Conservation (phyloP, 2,113 vertebrate species). For the Nibea coibor region DNA sequence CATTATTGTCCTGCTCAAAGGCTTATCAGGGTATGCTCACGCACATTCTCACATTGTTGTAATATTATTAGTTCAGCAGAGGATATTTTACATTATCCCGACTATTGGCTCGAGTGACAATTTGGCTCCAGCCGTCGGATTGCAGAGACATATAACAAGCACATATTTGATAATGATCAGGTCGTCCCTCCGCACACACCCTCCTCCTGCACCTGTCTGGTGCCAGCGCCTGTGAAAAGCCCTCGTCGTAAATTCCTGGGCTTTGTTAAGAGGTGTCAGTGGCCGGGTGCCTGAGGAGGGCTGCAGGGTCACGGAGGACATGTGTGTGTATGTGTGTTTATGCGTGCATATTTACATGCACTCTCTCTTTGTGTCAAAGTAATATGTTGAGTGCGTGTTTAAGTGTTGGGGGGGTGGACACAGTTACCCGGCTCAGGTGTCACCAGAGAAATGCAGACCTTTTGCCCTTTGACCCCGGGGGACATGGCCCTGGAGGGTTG, state of each 20-base stretch:
- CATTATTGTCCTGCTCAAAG: slow-evolving; percentile 46
- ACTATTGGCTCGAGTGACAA: neutral
- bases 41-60: slow-evolving; percentile 31
- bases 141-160: slow-evolving; percentile 13
- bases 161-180: slow-evolving; percentile 41
- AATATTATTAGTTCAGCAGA: slow-evolving; percentile 23
- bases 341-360: slow-evolving; percentile 49
- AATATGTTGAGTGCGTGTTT: slow-evolving; percentile 44
- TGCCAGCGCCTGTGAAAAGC: slow-evolving; percentile 56
- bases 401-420: slow-evolving; percentile 45
- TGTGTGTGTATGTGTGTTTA: slow-evolving; percentile 38
- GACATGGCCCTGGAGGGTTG: slow-evolving; percentile 74
- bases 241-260: slow-evolving; percentile 73
- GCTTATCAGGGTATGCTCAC: slow-evolving; percentile 49
- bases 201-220: slow-evolving; percentile 70
- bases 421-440: slow-evolving; percentile 65
- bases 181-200: slow-evolving; percentile 25
- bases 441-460: slow-evolving; percentile 74
- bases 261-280: slow-evolving; percentile 76
- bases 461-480: slow-evolving; percentile 73
- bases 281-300: slow-evolving; percentile 57
- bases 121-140: slow-evolving; percentile 12
- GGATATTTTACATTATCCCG: slow-evolving; percentile 28
- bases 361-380: slow-evolving; percentile 65
- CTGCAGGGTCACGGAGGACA: slow-evolving; percentile 46